Percentiles rank a stretch among this genome's conserved stretches.
Conservation (phyloP, 1,140 invertebrate genomes). For the Meloidogyne exigua region DNA sequence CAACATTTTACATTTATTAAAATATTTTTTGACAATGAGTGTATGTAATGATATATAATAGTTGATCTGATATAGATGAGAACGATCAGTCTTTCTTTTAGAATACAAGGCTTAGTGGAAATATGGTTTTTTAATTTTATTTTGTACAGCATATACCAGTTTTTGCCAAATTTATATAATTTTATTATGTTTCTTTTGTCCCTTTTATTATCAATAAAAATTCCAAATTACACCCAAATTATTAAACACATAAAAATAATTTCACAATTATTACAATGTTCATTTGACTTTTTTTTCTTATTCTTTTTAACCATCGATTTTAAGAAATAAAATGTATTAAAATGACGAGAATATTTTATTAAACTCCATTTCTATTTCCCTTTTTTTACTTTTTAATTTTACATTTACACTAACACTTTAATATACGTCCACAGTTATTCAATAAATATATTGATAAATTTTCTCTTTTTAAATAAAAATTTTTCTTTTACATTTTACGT, state of each 20-base stretch:
- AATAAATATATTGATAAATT: not conserved
- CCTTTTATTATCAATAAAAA: not conserved
- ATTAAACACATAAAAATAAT: too few species aligned
- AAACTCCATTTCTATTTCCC: not conserved
- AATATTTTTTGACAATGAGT: too few species aligned
- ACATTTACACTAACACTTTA: not conserved
- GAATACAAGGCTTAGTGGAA: too few species aligned
- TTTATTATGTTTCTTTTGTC: not conserved
- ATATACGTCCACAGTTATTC: not conserved
- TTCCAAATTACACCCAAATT: not conserved
- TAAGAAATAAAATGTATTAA: not conserved
- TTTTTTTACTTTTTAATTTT: not conserved
- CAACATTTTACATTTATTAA: not conserved
- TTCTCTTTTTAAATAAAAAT: not conserved
- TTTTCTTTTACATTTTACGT: not conserved
- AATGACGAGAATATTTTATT: conserved; percentile 2
- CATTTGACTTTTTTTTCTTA: not conserved
- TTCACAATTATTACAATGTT: not conserved
- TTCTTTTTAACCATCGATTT: not conserved
- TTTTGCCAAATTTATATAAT: too few species aligned
- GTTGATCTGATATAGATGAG: too few species aligned
- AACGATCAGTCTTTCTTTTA: too few species aligned
- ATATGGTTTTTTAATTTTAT: too few species aligned
- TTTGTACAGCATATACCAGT: too few species aligned
- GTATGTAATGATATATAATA: too few species aligned